Conservation (phyloP, 1,140 invertebrate species). For the Colletes latitarsis region DNA sequence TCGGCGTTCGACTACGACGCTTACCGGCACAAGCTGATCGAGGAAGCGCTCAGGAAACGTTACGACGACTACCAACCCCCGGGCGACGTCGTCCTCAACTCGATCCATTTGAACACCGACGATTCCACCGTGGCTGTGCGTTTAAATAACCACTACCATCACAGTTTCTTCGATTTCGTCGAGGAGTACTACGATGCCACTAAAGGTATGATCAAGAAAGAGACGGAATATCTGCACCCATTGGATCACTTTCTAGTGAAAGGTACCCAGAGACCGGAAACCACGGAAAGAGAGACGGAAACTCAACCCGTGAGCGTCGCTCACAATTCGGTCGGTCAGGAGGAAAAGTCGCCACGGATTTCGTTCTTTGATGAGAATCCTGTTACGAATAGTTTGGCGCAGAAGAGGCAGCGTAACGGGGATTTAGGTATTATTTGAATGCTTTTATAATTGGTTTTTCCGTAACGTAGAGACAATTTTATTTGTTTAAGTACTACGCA, state of each 20-base stretch:
- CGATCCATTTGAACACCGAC: constrained; percentile 68
- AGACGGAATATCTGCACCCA: constrained; percentile 60
- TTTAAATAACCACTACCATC: constrained; percentile 56
- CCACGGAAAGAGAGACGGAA: constrained; percentile 51
- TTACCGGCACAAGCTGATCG: constrained; percentile 71
- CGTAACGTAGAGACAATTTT: no score
- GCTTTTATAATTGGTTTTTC: not conserved
- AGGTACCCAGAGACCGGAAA: constrained; percentile 42
- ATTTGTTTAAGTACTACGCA: no score
- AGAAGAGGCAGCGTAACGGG: not conserved
- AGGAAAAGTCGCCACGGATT: constrained; percentile 7
- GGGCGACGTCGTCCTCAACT: constrained; percentile 71
- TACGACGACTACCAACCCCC: constrained; percentile 70
- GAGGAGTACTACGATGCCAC: constrained; percentile 58
- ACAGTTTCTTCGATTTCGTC: constrained; percentile 67
- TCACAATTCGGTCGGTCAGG: not conserved
- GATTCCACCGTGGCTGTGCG: constrained; percentile 58
- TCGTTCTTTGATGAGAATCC: not conserved
- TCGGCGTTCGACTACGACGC: constrained; percentile 68
- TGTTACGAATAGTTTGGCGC: not conserved
- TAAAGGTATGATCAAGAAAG: constrained; percentile 41
- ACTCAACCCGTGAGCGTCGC: not conserved
- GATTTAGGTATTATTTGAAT: not conserved
- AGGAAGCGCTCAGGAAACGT: constrained; percentile 64
- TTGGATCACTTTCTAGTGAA: constrained; percentile 72